Base-by-base conservation (phyloP, 2,113 vertebrate species). In the Litocranius walleri region DNA sequence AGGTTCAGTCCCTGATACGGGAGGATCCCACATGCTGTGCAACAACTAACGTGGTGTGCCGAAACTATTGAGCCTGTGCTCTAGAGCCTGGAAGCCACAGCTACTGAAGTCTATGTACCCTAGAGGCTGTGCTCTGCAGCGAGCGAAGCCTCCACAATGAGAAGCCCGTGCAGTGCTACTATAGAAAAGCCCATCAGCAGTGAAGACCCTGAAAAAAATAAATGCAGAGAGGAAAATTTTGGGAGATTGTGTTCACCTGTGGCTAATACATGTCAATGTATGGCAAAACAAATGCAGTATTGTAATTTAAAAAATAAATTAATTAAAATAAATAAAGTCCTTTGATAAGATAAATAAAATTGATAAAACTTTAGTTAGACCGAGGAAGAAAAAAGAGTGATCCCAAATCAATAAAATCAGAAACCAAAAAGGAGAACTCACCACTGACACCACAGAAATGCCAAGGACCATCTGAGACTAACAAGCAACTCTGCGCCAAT, bases 111-210 rank as follows among this genome's bases (percentile, higher is more conserved):
- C 64, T 2, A 11, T 5, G 64, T 67, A 10, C 16, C 8, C 33
- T 19, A 19, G 33, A 67, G 16, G 33, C 33, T 0, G 4, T 9
- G 64, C 15, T 67, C 33, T 67, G 33, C 64, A 36, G 21, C 0
- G 9, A 36, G 64, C 10, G 64, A 36, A 67, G 33, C 33, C 64
- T 14, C 4, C 33, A 5, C 2, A 36, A 1, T 19, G 2, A 21
- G 64, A 36, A 67, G 64, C 33, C 64, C 0, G 0, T 1, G 2
- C 17, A 67, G 62, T n/a, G 16, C 62, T n/a, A 64, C 62, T n/a
- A 4, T n/a, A 64, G 62, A n/a, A 17, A 64, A 67, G 62, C 16
- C 62, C 61, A 3, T 64, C 33, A 36, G 33, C 64, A 36, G 17
- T 67, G 64, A 36, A 67, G 17, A 67, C 64, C 8, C 64, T 36